Base-by-base conservation (phyloP, 1,140 invertebrate species). In the Habropoda laboriosa region DNA sequence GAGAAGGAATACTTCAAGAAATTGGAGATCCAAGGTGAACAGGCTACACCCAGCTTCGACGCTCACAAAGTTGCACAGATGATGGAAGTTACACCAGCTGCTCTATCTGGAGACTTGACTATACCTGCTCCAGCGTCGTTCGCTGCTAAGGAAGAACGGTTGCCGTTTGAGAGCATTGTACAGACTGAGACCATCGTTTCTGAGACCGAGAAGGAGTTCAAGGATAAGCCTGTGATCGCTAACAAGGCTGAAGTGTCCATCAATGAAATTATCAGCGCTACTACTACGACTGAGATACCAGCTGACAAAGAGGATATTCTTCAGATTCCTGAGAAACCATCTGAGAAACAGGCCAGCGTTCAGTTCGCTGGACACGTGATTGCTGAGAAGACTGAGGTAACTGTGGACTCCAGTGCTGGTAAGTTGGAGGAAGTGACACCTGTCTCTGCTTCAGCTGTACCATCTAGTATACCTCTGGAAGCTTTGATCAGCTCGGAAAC, bases 291-390 rank as follows among this genome's bases (percentile, higher is more conserved):
- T 4, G 91, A 94, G 87, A 88, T 90, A 32, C 60, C 88, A 21
- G 91, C 93, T 72, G 93, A 94, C 78, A 94, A 93, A 86, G 94
- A 95, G 89, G 86, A 84, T 38, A 75, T 85, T 49, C 87, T 94
- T 7, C 45, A 74, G 24, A 76, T 85, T 18, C 66, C 82, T n/a
- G 83, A 92, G 51, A 90, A 85, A 72, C 91, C 92, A 51, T 72
- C 81, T 40, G 86, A 91, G 84, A 91, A 88, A 81, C 90, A 61
- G 79, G 92, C 90, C 5, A 57, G 79, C 2, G 61, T 93, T 18
- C 90, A 93, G 64, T 89, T 93, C 13, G 85, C 86, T 45, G 87
- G 91, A 45, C 92, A 93, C 66, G 75, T 87, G 47, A 92, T 94
- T 61, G 92, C 94, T 8, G 88, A 93, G 68, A 92, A 90, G 71